Conservation (phyloP, 2,113 vertebrate genomes). For the Bettongia penicillata region DNA sequence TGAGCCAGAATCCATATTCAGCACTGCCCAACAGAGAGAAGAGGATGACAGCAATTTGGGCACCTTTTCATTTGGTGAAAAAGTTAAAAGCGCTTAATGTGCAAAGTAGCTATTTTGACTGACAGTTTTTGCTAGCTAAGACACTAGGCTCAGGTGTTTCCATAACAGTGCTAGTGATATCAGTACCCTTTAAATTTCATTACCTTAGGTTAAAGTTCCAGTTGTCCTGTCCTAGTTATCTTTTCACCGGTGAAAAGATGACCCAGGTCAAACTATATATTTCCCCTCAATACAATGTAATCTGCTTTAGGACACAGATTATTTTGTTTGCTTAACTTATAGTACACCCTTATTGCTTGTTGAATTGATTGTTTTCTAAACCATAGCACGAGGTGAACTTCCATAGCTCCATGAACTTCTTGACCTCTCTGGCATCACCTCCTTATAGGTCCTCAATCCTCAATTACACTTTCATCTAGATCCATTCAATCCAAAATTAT, state of each 20-base stretch:
- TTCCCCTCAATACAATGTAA: not conserved
- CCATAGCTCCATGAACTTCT: not conserved
- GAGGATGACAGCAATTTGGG: not conserved
- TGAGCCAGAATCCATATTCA: not conserved
- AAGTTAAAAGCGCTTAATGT: not conserved
- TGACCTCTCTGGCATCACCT: not conserved
- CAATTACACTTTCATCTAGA: not conserved
- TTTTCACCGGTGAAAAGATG: not conserved
- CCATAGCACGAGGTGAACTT: not conserved
- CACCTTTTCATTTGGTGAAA: not conserved
- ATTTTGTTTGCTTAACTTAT: not conserved
- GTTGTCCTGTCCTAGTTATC: not conserved
- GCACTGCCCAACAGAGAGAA: not conserved
- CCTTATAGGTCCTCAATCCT: not conserved
- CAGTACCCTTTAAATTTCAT: not conserved
- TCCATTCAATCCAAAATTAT: not conserved
- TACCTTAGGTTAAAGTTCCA: not conserved
- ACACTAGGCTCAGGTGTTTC: not conserved
- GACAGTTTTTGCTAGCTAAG: not conserved
- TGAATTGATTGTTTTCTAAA: not conserved
- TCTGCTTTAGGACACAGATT: not conserved
- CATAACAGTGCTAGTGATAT: not conserved
- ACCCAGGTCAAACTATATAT: not conserved
- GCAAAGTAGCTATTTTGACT: not conserved
- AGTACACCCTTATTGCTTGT: not conserved